Conservation (phyloP, 2,113 vertebrate species). For the Ginglymostoma cirratum region DNA sequence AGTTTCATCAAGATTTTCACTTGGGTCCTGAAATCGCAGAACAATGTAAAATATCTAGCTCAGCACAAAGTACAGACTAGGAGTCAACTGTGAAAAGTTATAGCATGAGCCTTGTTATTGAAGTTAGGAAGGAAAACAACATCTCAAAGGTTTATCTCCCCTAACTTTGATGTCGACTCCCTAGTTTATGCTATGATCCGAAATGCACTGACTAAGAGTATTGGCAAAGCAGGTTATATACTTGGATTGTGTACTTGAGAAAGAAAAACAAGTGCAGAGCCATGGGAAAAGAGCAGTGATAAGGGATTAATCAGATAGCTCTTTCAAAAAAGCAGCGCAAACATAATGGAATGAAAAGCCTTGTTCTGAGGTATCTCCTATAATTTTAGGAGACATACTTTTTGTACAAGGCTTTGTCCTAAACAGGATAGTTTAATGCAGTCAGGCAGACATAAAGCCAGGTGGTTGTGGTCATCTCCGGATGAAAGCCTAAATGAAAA, state of each 20-base stretch:
- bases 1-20: not conserved
- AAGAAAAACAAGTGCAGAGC: too few relatives aligned
- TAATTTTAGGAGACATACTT: too few relatives aligned
- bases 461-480: not conserved
- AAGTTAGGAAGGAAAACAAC: not conserved
- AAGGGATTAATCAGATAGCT: too few relatives aligned
- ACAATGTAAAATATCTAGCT: not conserved
- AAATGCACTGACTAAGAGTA: not conserved
- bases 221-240: not conserved
- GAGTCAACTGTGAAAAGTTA: not conserved
- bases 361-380: too few relatives aligned
- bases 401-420: not conserved
- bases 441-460: not conserved
- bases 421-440: not conserved
- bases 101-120: not conserved
- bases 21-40: not conserved
- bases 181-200: not conserved
- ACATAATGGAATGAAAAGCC: too few relatives aligned
- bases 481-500: not conserved
- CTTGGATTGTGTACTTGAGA: too few relatives aligned
- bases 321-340: too few relatives aligned
- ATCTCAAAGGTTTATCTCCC: not conserved
- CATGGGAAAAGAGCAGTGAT: too few relatives aligned
- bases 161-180: not conserved
- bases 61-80: not conserved